A percentile compares a stretch with the other conserved stretches of the same genome.
phyloP scores from a whole-genome alignment of 2,888 invertebrate genomes.

The Oscheius sp. region DNA sequence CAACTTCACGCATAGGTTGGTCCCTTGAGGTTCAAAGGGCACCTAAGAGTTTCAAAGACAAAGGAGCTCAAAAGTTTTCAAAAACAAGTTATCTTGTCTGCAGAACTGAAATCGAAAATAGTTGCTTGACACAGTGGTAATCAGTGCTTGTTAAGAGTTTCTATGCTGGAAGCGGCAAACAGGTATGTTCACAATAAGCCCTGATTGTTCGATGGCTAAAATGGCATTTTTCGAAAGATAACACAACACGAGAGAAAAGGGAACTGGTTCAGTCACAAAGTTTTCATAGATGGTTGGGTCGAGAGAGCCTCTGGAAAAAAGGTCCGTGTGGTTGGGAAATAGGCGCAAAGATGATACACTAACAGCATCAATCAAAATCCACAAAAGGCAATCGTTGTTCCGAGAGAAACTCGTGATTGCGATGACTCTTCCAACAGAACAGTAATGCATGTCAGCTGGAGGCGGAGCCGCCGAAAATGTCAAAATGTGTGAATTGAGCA shows the following conservation, averaged over 20 bases:
- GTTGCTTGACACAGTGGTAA: neutral
- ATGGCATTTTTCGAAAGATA: constrained; percentile 22
- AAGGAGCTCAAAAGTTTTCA: no score
- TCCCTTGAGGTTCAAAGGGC: neutral
- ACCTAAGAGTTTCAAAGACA: neutral
- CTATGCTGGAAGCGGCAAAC: neutral
- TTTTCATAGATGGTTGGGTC: constrained; percentile 9
- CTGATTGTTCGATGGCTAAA: constrained; percentile 4
- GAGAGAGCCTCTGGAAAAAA: constrained; percentile 1
- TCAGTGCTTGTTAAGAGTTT: neutral
- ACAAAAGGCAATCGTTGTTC: no score
- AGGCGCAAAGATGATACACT: no score
- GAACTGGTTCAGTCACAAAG: constrained; percentile 26
- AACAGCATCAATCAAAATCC: no score
- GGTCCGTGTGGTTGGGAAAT: no score
- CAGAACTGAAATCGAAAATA: neutral
- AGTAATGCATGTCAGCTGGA: no score
- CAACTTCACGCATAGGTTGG: constrained; percentile 13
- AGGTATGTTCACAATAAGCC: neutral
- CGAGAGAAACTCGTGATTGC: no score
- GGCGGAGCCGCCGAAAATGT: no score
- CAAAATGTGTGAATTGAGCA: no score
- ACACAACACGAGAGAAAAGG: neutral
- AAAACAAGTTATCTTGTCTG: constrained; percentile 18
- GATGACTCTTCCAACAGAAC: no score